A percentile compares a stretch with the other conserved stretches of the same genome.
Conservation (phyloP, 92 coral and sea anemone species). For the Heteractis magnifica region DNA sequence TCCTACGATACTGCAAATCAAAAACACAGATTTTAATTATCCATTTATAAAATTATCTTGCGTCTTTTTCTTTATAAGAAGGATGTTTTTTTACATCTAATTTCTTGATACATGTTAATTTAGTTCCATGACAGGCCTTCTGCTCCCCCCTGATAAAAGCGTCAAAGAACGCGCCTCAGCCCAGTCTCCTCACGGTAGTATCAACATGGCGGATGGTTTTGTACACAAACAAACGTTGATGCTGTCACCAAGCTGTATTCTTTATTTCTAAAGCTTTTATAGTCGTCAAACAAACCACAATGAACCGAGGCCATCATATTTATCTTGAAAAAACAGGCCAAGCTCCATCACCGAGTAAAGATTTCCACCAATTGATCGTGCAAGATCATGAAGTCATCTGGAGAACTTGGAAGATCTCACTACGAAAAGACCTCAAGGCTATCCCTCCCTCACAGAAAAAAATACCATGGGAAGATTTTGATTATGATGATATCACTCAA, state of each 20-base stretch:
- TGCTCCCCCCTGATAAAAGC: slow-evolving; percentile 14
- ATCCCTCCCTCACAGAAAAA: slow-evolving; percentile 95
- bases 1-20: too few species aligned
- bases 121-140: too few species aligned
- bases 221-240: slow-evolving; percentile 9
- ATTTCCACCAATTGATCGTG: slow-evolving; percentile 91
- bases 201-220: slow-evolving; percentile 41
- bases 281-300: background rate
- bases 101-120: too few species aligned
- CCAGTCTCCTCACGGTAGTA: slow-evolving; percentile 34
- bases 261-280: background rate
- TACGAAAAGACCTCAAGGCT: slow-evolving; percentile 89
- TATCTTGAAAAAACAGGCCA: slow-evolving; percentile 84
- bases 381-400: slow-evolving; percentile 82
- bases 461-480: slow-evolving; percentile 87
- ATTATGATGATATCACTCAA: slow-evolving; percentile 82
- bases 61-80: too few species aligned
- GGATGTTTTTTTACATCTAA: too few species aligned
- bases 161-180: slow-evolving; percentile 46
- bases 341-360: slow-evolving; percentile 99
- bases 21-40: too few species aligned
- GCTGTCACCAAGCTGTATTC: background rate
- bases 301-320: slow-evolving; percentile 43
- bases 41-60: too few species aligned
- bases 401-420: slow-evolving; percentile 92